phyloP scores from a whole-genome alignment of 2,888 invertebrate genomes.

The Tiliacea citrago region DNA sequence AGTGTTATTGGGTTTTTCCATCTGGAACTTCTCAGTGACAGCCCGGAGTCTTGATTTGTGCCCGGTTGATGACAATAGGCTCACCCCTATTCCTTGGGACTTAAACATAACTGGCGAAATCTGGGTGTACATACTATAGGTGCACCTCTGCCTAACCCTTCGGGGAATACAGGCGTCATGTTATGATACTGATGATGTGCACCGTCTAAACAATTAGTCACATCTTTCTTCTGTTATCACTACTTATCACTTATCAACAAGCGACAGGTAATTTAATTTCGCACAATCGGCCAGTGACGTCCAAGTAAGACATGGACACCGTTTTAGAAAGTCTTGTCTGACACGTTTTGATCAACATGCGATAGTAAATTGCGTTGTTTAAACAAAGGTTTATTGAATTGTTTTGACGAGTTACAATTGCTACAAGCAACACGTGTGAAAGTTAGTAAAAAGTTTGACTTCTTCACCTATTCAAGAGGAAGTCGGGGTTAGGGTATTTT shows the following conservation, averaged over 20 bases:
- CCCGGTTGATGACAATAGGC: not conserved
- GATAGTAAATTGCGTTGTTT: slow-evolving; percentile 41
- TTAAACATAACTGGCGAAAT: not conserved
- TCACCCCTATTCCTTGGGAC: not conserved
- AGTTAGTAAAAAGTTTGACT: slow-evolving; percentile 3
- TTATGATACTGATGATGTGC: no score
- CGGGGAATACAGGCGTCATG: not conserved
- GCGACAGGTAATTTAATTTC: slow-evolving; percentile 44
- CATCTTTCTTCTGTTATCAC: slow-evolving; percentile 36
- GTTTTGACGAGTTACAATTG: slow-evolving; percentile 11
- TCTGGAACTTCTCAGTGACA: not conserved
- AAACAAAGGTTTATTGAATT: slow-evolving; percentile 48
- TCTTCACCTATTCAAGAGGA: not conserved
- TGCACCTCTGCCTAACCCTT: not conserved
- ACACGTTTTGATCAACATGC: slow-evolving; percentile 54
- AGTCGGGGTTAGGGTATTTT: not conserved
- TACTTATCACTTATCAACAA: no score
- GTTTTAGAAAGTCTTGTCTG: slow-evolving; percentile 59
- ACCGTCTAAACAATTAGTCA: slow-evolving; percentile 32
- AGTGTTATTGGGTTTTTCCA: not conserved
- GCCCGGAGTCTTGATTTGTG: not conserved
- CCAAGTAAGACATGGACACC: slow-evolving; percentile 41
- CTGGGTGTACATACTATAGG: not conserved
- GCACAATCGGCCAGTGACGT: slow-evolving; percentile 30
- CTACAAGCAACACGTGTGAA: no score